These are phyloP conservation scores for Pyrocoelia pectoralis DNA, from an alignment of 2,888 invertebrate species.

Conservation along the genomic window DNA sequence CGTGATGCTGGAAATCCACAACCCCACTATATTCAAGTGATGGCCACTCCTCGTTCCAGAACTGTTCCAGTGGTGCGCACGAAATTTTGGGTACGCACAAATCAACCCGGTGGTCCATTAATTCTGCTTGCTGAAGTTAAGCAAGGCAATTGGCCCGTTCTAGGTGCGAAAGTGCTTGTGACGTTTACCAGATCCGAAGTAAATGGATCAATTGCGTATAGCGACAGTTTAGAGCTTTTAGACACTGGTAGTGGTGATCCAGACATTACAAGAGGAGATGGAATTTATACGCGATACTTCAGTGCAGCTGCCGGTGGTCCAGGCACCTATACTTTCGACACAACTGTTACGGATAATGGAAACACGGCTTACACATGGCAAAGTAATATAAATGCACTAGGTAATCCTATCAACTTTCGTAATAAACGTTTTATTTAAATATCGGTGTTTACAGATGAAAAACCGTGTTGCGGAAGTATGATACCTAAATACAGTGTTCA, in stretches of 20 bases:
- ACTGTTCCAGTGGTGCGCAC: conserved; percentile 60
- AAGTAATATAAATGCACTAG: conserved; percentile 48
- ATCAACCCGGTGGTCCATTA: conserved; percentile 58
- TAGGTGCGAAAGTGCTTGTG: conserved; percentile 66
- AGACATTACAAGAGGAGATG: conserved; percentile 70
- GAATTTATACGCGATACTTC: conserved; percentile 71
- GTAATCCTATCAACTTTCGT: conserved; percentile 43
- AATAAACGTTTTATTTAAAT: no score
- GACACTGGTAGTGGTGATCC: conserved; percentile 72
- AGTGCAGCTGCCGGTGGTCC: conserved; percentile 60
- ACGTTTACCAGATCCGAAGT: conserved; percentile 56
- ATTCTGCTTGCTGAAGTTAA: conserved; percentile 65
- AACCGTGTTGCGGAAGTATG: conserved; percentile 64
- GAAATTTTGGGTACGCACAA: conserved; percentile 60
- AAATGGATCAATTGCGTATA: conserved; percentile 54
- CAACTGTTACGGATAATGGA: conserved; percentile 63
- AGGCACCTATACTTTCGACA: conserved; percentile 63
- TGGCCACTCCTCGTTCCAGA: conserved; percentile 63
- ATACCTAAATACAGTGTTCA: conserved; percentile 60
- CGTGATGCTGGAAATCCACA: conserved; percentile 66
- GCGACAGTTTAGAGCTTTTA: conserved; percentile 60
- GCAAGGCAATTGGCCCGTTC: conserved; percentile 64
- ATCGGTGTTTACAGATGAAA: conserved; percentile 48
- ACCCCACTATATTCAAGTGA: conserved; percentile 68
- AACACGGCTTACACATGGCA: conserved; percentile 64